phyloP scores from a whole-genome alignment of 1,140 invertebrate genomes.

The Stegodyphus dumicola region DNA sequence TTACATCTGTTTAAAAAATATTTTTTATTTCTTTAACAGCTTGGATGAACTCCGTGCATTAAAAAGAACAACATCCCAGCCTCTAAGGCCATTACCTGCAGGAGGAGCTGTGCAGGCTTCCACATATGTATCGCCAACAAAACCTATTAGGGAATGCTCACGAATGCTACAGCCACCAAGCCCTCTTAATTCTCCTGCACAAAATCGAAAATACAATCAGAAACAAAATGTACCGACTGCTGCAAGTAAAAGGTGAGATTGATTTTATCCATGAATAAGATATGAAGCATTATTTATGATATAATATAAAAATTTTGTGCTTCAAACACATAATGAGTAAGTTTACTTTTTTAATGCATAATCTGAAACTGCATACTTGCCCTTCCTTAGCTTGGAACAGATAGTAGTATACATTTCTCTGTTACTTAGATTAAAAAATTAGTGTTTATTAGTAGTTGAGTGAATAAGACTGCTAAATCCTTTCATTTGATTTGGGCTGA shows the following conservation, averaged over 20 bases:
- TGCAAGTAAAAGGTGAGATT: slow-evolving; percentile 50
- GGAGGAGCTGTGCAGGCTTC: slow-evolving; percentile 16
- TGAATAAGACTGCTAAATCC: too few species aligned
- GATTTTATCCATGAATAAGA: too few species aligned
- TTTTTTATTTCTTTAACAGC: slow-evolving; percentile 3
- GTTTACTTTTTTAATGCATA: too few species aligned
- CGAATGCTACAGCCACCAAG: slow-evolving; percentile 8
- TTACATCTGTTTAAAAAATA: neutral
- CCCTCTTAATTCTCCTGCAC: slow-evolving; percentile 37
- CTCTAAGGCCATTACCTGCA: slow-evolving; percentile 39
- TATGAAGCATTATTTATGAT: too few species aligned
- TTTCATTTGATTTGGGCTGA: too few species aligned
- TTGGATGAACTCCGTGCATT: slow-evolving; percentile 52
- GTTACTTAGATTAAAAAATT: too few species aligned
- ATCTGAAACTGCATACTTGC: too few species aligned
- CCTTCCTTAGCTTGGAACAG: too few species aligned
- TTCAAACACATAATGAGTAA: too few species aligned
- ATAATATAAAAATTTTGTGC: too few species aligned
- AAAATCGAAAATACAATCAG: slow-evolving; percentile 24
- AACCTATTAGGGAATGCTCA: slow-evolving; percentile 47
- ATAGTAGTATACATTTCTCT: too few species aligned
- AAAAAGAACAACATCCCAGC: slow-evolving; percentile 54
- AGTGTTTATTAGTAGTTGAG: too few species aligned
- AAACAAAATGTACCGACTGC: slow-evolving; percentile 35
- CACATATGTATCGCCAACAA: slow-evolving; percentile 49